These are phyloP conservation scores for Galerucella pusilla DNA, from an alignment of 2,888 invertebrate genomes.

Conservation along the genomic window DNA sequence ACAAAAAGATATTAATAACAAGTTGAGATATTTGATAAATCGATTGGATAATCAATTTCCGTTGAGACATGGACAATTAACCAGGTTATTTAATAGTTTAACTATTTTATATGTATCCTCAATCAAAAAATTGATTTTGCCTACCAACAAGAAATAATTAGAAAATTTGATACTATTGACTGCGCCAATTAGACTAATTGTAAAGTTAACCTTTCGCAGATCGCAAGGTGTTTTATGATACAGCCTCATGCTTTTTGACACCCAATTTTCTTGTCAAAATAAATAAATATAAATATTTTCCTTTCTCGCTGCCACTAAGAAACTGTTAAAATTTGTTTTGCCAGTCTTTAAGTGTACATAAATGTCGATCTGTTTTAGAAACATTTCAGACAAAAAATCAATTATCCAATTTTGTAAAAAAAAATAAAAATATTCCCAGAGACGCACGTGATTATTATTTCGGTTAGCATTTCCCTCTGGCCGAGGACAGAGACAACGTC, in stretches of 20 bases:
- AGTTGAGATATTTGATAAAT: slow-evolving; percentile 70
- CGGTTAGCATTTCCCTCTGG: slow-evolving; percentile 24
- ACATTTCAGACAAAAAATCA: slow-evolving; percentile 22
- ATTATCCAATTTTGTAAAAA: slow-evolving; percentile 35
- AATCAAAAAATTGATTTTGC: not conserved
- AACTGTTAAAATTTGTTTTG: not conserved
- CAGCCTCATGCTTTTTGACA: no score
- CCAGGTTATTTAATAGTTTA: slow-evolving; percentile 37
- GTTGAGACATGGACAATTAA: slow-evolving; percentile 64
- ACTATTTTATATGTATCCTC: not conserved
- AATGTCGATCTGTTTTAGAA: not conserved
- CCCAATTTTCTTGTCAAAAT: no score
- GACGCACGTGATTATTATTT: slow-evolving; percentile 31
- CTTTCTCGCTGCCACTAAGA: no score
- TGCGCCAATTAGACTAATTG: no score
- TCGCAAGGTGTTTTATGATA: no score
- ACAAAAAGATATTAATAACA: slow-evolving; percentile 70
- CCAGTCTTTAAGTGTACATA: not conserved
- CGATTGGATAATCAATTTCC: slow-evolving; percentile 73
- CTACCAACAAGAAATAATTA: no score
- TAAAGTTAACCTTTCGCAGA: no score
- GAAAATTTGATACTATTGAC: no score
- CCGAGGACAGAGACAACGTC: slow-evolving; percentile 11
- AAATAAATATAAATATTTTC: no score
- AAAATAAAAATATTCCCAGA: slow-evolving; percentile 27